A percentile compares a stretch with the other conserved stretches of the same genome.
Evolutionary conservation across 2,797 vertebrate genomes (phyloP).

Genomic region (Petrocephalus sullivani): DNA sequence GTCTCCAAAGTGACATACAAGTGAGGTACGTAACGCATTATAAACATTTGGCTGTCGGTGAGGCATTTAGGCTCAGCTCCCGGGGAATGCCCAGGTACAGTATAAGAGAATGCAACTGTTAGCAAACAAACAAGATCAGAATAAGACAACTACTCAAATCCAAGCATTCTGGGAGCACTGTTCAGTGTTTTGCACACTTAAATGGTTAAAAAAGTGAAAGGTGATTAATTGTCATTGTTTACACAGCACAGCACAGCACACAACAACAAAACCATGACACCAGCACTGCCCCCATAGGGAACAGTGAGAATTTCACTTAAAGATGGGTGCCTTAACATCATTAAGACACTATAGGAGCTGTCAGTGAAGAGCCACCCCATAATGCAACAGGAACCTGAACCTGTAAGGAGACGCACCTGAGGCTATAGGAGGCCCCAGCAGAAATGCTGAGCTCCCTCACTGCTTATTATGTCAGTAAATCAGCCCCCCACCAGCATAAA

Average conservation of each 20-base stretch:
- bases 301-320: slow-evolving; percentile 18
- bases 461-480: slow-evolving; percentile 16
- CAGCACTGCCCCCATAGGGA: too few species aligned
- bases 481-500: neutral
- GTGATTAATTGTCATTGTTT: neutral
- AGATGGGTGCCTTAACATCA: slow-evolving; percentile 43
- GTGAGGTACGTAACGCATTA: too few species aligned
- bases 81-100: too few species aligned
- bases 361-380: neutral
- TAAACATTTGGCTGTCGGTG: too few species aligned
- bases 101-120: neutral
- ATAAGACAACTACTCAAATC: neutral
- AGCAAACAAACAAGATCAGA: neutral
- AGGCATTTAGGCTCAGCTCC: too few species aligned
- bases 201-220: neutral
- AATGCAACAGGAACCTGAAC: neutral
- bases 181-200: neutral
- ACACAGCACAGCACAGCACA: neutral
- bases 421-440: neutral
- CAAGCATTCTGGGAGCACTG: neutral
- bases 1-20: too few species aligned
- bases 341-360: neutral
- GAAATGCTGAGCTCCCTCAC: neutral
- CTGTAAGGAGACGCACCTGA: neutral
- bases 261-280: too few species aligned